Conservation (phyloP, 2,113 vertebrate species). For the Haemorhous mexicanus region DNA sequence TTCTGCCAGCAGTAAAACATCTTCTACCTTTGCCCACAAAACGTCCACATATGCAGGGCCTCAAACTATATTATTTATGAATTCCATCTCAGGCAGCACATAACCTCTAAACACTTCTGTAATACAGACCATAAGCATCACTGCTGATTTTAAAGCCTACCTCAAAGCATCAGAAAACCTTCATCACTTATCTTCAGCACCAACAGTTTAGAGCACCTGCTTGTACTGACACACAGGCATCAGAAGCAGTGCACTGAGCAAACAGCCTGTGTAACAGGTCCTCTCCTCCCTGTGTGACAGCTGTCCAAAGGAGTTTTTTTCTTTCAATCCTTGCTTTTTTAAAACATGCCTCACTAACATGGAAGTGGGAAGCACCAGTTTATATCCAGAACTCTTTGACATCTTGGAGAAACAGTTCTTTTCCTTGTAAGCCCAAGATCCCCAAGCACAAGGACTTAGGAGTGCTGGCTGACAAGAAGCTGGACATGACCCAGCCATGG, state of each 20-base stretch:
- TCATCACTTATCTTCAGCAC: neutral
- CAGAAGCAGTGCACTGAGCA: neutral
- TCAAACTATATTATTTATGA: neutral
- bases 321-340: neutral
- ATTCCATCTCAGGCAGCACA: neutral
- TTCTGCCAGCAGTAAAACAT: neutral
- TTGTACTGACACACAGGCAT: neutral
- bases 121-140: neutral
- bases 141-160: neutral
- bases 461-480: neutral
- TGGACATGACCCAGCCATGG: neutral
- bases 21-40: neutral
- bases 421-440: neutral
- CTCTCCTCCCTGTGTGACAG: fast-evolving
- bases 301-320: neutral
- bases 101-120: neutral
- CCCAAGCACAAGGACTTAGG: neutral
- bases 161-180: neutral
- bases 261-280: neutral
- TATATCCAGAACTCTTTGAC: neutral
- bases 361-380: neutral
- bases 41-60: neutral
- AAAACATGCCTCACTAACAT: neutral
- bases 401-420: neutral
- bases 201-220: neutral